Base-by-base conservation (phyloP, 2,797 vertebrate genomes). In the Leptoclinus maculatus region DNA sequence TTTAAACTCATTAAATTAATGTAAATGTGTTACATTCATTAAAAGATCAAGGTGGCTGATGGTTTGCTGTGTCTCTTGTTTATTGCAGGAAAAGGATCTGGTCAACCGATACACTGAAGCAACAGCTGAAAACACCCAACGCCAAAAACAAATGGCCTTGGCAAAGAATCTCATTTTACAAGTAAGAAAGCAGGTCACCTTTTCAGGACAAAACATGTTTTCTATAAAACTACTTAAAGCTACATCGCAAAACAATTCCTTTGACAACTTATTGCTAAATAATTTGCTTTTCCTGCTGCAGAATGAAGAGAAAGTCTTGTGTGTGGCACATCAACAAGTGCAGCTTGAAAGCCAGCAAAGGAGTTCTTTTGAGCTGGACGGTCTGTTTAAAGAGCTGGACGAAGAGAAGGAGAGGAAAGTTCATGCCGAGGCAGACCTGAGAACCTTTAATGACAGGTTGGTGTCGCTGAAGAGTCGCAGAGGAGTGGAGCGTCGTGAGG, bases 401-500 rank as follows among this genome's bases (percentile, higher is more conserved):
- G 95, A 96, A 0, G 97, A 98, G 89, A 95, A 87, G 66, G 93
- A 83, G 34, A 96, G 95, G 79, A 94, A 94, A 47, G 71, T 47
- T 58, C 89, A 91, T 23, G 74, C 91, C n/a, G 94, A 98, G 85
- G 76, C 57, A 0, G 86, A 96, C 7, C 89, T 99, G 80, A 95
- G 92, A 73, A 92, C 89, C 32, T 97, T 95, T 67, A 96, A 95
- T 87, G 94, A 83, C 9, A 96, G 94, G 82, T 72, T 97, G 88
- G 56, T 97, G 32, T 95, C 95, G n/a, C 88, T 99, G 68, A 97
- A 94, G 91, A 97, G 93, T 69, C 96, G 97, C 84, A 95, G 92
- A 91, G 98, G 97, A 1, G 87, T 97, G 70, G 97, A 99, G 85
- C 96, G 96, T 67, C 75, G 97, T 59, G 96, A 99, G 91, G 98